Conservation (phyloP, 2,113 vertebrate species). For the Nothocercus julius region DNA sequence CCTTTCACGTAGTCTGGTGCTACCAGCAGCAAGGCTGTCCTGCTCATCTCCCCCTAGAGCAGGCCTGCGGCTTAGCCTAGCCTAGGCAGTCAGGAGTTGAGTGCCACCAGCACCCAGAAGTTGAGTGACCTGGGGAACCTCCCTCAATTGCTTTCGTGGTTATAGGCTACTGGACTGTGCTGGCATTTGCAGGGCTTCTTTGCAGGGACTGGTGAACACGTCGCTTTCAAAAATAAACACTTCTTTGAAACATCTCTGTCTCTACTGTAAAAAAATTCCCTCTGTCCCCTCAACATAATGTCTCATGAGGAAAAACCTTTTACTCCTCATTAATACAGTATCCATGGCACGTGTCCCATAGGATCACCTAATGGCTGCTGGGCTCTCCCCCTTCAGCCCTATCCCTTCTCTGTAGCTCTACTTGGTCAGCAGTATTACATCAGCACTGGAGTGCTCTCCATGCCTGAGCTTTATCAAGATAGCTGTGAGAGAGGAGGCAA, state of each 20-base stretch:
- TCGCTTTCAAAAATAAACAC: not conserved
- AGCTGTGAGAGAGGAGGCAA: not conserved
- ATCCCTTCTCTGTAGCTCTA: fast-evolving
- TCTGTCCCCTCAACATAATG: not conserved
- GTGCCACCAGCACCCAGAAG: not conserved
- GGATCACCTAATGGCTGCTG: fast-evolving
- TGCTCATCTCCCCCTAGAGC: not conserved
- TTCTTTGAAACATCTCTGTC: not conserved
- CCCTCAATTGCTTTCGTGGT: not conserved
- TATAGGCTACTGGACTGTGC: not conserved
- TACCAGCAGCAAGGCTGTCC: not conserved
- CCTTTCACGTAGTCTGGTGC: not conserved
- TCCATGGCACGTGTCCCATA: not conserved
- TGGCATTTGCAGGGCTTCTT: not conserved
- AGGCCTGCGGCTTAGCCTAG: not conserved
- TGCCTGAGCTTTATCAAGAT: not conserved
- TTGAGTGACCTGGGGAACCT: not conserved
- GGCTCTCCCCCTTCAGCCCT: not conserved
- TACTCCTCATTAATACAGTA: not conserved
- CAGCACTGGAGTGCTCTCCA: not conserved
- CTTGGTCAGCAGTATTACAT: not conserved
- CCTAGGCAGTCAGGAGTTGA: not conserved
- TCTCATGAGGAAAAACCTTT: not conserved
- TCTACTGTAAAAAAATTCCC: not conserved
- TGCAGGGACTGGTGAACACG: not conserved